Conservation (phyloP, 2,888 invertebrate genomes). For the Hydrotaea cyrtoneurina region DNA sequence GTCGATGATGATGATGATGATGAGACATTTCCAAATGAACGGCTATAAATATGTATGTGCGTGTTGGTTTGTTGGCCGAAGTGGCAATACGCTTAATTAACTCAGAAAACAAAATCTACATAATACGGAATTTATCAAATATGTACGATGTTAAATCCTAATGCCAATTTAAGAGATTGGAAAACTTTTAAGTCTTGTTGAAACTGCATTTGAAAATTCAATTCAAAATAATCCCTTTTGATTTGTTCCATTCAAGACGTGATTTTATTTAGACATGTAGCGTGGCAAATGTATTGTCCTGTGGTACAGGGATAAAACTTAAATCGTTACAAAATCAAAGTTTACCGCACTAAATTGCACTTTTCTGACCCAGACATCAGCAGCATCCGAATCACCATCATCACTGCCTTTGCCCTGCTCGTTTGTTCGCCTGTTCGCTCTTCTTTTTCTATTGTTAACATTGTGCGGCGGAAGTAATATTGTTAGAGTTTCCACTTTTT, state of each 20-base stretch:
- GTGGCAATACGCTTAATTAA: constrained; percentile 38
- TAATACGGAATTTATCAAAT: constrained; percentile 33
- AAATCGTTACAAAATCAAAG: constrained; percentile 67
- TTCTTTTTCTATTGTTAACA: not conserved
- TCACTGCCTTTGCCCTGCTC: not conserved
- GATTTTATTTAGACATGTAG: not conserved
- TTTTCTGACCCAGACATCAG: constrained; percentile 62
- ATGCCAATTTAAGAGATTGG: constrained; percentile 6
- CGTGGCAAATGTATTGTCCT: not conserved
- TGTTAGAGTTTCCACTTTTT: constrained; percentile 16
- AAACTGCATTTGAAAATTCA: constrained; percentile 18
- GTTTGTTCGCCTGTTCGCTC: not conserved
- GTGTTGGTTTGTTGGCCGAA: not conserved
- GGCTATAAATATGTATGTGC: not conserved
- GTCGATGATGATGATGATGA: not conserved
- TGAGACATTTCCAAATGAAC: not conserved
- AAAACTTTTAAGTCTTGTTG: not conserved
- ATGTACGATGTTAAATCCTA: not conserved
- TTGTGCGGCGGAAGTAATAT: constrained; percentile 1
- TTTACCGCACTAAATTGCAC: constrained; percentile 64
- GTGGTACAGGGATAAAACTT: constrained; percentile 27
- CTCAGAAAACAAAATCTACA: constrained; percentile 39
- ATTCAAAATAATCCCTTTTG: constrained; percentile 30
- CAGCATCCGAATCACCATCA: constrained; percentile 41
- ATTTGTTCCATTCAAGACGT: constrained; percentile 17